A percentile compares a stretch with the other conserved stretches of the same genome.
Evolutionary conservation across 2,113 vertebrate genomes (phyloP).

Genomic region (Mustelus asterias): DNA sequence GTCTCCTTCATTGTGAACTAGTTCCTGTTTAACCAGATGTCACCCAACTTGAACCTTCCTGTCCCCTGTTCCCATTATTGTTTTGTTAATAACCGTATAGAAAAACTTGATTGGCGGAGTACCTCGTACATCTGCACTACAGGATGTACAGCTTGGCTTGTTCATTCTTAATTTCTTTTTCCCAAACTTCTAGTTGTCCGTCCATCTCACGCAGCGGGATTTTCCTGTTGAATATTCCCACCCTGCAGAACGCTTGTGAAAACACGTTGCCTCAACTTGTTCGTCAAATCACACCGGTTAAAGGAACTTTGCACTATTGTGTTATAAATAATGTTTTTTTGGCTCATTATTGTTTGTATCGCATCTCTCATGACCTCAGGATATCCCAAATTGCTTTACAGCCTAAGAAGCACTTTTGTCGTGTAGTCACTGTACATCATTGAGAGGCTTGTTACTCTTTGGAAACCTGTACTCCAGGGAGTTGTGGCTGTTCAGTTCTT

Average conservation of each 20-base stretch:
- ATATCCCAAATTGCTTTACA: not conserved
- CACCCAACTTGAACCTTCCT: not conserved
- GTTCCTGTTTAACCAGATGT: not conserved
- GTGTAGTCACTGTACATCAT: not conserved
- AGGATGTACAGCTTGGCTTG: not conserved
- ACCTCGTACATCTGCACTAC: not conserved
- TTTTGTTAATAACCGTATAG: not conserved
- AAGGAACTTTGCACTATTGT: not conserved
- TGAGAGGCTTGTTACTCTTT: not conserved
- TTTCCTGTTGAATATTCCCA: not conserved
- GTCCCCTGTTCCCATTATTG: constrained; percentile 15
- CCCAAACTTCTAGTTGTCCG: not conserved
- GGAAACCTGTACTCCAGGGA: not conserved
- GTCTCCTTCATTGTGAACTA: not conserved
- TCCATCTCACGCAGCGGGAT: not conserved
- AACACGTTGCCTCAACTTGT: not conserved
- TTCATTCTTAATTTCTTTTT: not conserved
- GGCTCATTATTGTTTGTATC: not conserved
- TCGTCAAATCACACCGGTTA: not conserved
- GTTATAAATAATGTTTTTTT: not conserved
- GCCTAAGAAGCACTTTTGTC: not conserved
- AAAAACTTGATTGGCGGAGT: not conserved
- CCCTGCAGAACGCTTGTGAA: not conserved
- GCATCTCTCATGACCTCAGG: not conserved
- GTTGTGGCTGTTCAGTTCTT: not conserved